Base-by-base conservation (phyloP, 2,113 vertebrate genomes). In the Cyprinodon variegatus region DNA sequence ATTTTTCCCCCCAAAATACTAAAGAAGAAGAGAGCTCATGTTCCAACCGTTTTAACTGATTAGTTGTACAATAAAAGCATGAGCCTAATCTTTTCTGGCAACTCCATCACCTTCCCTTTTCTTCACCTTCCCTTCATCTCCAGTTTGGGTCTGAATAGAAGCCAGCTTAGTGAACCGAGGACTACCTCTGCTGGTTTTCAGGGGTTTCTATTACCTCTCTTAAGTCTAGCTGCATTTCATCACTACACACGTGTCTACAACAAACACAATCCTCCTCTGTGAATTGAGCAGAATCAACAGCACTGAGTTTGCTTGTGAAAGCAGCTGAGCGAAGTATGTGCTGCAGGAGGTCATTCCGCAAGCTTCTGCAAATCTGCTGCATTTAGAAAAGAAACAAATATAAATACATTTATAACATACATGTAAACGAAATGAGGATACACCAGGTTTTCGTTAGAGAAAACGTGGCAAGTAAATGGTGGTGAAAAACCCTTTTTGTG, bases 61-160 rank as follows among this genome's bases (percentile, higher is more conserved):
- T 81, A 68, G 70, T 76, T 68, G 72, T 82, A 74, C 77, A 90
- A 77, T 45, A 66, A 77, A 81, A 65, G 60, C 63, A 29, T 14
- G 20, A 67, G 11, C 72, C 67, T 72, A 53, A 5, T 61, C 43
- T 40, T n/a, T 59, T 77, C 78, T 83, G 74, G 38, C 68, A 67
- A 60, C 37, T 45, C 72, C 4, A 29, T 64, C 40, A 73, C 59
- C 66, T 39, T 20, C 29, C 53, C 10, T 9, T 83, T 82, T 84
- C 59, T 38, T 22, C 71, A 69, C 62, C 69, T 70, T 67, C 36
- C 61, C 70, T 74, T 20, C 59, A 61, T 81, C 80, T 85, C 65
- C 36, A 80, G 74, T 83, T 85, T 78, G 48, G 68, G 53, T 83
- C 70, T 83, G 83, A 85, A 78, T 85, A 71, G 71, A 88, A 84